phyloP scores from a whole-genome alignment of 2,797 vertebrate genomes.

The Danio albolineatus region DNA sequence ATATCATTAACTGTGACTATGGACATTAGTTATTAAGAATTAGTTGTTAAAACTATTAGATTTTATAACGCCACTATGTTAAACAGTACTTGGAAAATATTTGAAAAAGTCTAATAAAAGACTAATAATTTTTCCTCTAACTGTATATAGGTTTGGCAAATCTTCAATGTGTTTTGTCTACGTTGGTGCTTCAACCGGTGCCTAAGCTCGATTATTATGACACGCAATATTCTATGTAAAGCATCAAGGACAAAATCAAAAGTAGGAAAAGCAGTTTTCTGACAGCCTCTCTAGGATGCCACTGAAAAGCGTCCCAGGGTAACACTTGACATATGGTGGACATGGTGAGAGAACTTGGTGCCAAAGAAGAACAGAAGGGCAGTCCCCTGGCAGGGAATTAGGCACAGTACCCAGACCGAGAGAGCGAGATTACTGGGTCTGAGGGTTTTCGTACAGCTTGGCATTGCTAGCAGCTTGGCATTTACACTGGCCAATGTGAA shows the following conservation, averaged over 20 bases:
- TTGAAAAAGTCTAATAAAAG: too few species aligned
- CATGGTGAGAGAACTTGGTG: slow-evolving; percentile 42
- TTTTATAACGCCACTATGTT: too few species aligned
- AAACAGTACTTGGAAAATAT: too few species aligned
- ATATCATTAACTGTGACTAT: too few species aligned
- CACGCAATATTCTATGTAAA: not conserved
- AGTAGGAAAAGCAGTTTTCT: slow-evolving; percentile 1
- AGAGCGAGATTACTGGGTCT: slow-evolving; percentile 25
- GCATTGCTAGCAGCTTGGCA: slow-evolving; percentile 9
- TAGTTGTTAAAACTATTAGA: too few species aligned
- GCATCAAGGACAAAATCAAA: slow-evolving; percentile 8
- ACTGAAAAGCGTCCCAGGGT: slow-evolving; percentile 50
- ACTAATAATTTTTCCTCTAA: too few species aligned
- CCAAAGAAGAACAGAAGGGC: slow-evolving; percentile 60
- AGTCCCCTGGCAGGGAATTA: slow-evolving; percentile 45
- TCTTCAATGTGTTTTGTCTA: not conserved
- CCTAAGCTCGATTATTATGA: not conserved
- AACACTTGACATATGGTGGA: slow-evolving; percentile 64
- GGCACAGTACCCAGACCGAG: slow-evolving; percentile 33
- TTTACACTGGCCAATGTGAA: slow-evolving; percentile 3
- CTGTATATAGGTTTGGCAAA: too few species aligned
- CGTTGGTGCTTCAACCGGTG: not conserved
- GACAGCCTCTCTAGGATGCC: slow-evolving; percentile 12
- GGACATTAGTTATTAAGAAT: too few species aligned
- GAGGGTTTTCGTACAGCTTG: slow-evolving; percentile 29